Percentiles rank a stretch among this genome's conserved stretches.
Conservation (phyloP, 2,888 invertebrate species). For the Drosophila conformis region DNA sequence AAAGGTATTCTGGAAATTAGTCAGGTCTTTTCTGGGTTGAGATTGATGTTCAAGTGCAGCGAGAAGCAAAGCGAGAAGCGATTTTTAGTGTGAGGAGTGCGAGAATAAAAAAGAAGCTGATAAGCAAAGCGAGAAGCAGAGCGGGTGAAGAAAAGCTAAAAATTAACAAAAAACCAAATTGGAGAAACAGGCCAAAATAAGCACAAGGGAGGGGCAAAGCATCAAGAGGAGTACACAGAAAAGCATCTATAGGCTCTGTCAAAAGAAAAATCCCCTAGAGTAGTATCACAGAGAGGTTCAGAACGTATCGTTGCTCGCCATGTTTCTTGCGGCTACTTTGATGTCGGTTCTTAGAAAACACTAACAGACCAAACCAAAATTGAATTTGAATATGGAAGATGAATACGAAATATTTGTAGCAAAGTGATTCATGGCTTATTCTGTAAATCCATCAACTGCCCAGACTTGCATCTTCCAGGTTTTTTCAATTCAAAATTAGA, state of each 20-base stretch:
- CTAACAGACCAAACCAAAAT: not conserved
- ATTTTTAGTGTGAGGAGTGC: not conserved
- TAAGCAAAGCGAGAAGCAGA: not conserved
- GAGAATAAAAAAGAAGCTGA: not conserved
- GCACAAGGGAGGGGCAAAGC: not conserved
- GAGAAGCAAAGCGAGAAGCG: slow-evolving; percentile 1
- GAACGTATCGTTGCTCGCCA: not conserved
- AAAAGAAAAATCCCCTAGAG: not conserved
- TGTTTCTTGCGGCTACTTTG: not conserved
- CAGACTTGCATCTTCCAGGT: slow-evolving; percentile 85
- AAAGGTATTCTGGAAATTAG: not conserved
- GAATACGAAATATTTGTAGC: slow-evolving; percentile 12
- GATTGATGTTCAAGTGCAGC: not conserved
- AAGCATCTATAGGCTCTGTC: not conserved
- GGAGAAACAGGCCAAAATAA: not conserved
- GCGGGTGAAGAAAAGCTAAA: not conserved
- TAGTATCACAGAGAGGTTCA: not conserved
- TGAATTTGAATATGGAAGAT: slow-evolving; percentile 1
- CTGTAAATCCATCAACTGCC: slow-evolving; percentile 85
- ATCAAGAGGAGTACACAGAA: not conserved
- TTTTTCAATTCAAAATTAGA: slow-evolving; percentile 63
- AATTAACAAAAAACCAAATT: not conserved
- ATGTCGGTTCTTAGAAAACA: not conserved
- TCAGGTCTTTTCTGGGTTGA: not conserved
- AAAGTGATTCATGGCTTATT: slow-evolving; percentile 48